phyloP scores from a whole-genome alignment of 1,140 invertebrate genomes.

The Scaptomyza pallida region DNA sequence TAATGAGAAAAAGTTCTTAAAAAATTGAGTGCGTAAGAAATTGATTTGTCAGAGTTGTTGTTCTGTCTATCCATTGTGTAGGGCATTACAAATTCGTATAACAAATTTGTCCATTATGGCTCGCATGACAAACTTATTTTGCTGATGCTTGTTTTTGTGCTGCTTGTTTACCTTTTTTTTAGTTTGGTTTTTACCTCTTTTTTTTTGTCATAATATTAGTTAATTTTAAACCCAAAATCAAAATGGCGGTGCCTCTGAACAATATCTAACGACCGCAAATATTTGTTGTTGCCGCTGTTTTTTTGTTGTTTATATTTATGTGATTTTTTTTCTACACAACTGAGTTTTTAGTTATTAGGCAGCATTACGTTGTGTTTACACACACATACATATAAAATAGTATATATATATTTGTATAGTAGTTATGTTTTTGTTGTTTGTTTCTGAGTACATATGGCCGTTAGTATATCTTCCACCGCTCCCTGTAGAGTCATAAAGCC shows the following conservation, averaged over 20 bases:
- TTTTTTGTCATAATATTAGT: constrained; percentile 65
- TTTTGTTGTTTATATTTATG: constrained; percentile 47
- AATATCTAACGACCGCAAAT: constrained; percentile 57
- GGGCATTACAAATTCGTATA: constrained; percentile 18
- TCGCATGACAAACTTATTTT: constrained; percentile 46
- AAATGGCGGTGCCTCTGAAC: constrained; percentile 62
- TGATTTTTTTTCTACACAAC: constrained; percentile 52
- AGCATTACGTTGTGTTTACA: constrained; percentile 35
- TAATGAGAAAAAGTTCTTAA: neutral
- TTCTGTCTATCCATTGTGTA: neutral
- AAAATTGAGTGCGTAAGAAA: neutral
- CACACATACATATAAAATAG: too few species aligned
- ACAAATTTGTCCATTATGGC: constrained; percentile 6
- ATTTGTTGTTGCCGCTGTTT: constrained; percentile 33
- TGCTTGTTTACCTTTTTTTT: constrained; percentile 33
- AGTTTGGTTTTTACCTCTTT: constrained; percentile 16
- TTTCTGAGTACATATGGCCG: constrained; percentile 30
- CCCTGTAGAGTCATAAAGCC: constrained; percentile 37
- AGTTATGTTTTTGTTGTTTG: constrained; percentile 2
- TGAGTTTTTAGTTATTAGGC: constrained; percentile 54
- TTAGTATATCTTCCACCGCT: constrained; percentile 30
- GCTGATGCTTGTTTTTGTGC: constrained; percentile 8
- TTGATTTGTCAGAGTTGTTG: constrained; percentile 10
- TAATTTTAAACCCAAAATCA: constrained; percentile 71
- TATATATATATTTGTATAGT: constrained; percentile 21